Base-by-base conservation (phyloP, 2,797 vertebrate species). In the Aldrovandia affinis region DNA sequence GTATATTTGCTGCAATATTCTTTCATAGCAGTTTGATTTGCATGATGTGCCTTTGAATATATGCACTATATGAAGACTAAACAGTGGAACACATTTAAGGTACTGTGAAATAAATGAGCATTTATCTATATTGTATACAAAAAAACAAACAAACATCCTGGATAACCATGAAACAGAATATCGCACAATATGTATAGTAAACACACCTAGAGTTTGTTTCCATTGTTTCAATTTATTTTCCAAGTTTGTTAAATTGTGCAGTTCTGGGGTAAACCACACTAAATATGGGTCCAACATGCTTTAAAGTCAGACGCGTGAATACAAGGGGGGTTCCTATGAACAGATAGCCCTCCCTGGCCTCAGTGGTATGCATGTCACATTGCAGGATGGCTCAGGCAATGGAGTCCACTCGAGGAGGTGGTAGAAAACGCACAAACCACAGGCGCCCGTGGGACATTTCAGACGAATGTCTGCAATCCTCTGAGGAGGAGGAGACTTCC, bases 401-500 rank as follows among this genome's bases (percentile, higher is more conserved):
- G 84, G 77, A 85, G 86, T 85, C 83, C 83, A 83, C 80, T 52
- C 57, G 80, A 50, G 55, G 63, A 47, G 65, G 33, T 50, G 54
- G 54, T 73, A 81, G 61, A 33, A 83, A 47, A 42, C 9, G 50
- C 20, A 33, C 75, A 77, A 80, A 65, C 80, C 83, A 80, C 85
- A 81, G 55, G 47, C 81, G 63, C 85, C 81, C 81, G 36, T 78
- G 88, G 83, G 86, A 85, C 73, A 77, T 22, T 28, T 55, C 59
- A 81, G 85, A 87, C 78, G 82, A 86, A 84, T 86, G 83, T 36
- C 61, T 73, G 54, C 30, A 50, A 30, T 86, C 80, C 84, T 83
- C 65, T 22, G 83, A 84, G 75, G 79, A 68, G 77, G 70, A 36
- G 22, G 33, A 82, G 39, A 84, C 78, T 28, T 52, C 85, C 83